phyloP scores from a whole-genome alignment of 2,797 vertebrate genomes.

The Synanceia verrucosa region DNA sequence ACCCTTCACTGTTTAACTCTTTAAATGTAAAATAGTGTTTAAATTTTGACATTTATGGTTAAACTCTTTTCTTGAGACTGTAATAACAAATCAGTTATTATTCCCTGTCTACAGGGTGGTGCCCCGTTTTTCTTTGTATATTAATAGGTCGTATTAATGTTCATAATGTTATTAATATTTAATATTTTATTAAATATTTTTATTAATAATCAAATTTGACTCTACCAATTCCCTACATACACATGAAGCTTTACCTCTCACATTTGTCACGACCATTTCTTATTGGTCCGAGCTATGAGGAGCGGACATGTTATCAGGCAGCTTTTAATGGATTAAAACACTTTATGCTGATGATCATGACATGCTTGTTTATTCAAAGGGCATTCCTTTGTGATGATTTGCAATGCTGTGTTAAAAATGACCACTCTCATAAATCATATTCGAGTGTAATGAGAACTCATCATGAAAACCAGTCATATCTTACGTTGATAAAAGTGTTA shows the following conservation, averaged over 20 bases:
- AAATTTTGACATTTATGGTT: no score
- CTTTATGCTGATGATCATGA: conserved; percentile 50
- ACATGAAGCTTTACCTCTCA: neutral
- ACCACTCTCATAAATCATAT: conserved; percentile 64
- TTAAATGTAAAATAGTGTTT: no score
- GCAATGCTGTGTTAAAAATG: conserved; percentile 52
- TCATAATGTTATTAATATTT: no score
- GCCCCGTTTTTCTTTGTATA: no score
- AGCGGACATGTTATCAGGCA: conserved; percentile 5
- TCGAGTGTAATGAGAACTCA: conserved; percentile 51
- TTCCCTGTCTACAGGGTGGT: no score
- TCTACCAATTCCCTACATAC: neutral
- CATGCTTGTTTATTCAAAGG: conserved; percentile 49
- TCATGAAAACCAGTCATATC: conserved; percentile 46
- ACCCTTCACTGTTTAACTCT: no score
- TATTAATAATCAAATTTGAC: no score
- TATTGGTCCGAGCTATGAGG: conserved; percentile 7
- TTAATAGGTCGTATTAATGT: no score
- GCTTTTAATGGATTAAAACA: conserved; percentile 54
- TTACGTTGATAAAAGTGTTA: conserved; percentile 31
- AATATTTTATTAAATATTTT: no score
- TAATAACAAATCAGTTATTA: no score
- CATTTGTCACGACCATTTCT: conserved; percentile 8
- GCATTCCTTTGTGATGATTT: conserved; percentile 66
- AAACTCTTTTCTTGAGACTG: no score